A percentile compares a stretch with the other conserved stretches of the same genome.
Conservation (phyloP, 2,888 invertebrate genomes). For the Eupithecia subumbrata region DNA sequence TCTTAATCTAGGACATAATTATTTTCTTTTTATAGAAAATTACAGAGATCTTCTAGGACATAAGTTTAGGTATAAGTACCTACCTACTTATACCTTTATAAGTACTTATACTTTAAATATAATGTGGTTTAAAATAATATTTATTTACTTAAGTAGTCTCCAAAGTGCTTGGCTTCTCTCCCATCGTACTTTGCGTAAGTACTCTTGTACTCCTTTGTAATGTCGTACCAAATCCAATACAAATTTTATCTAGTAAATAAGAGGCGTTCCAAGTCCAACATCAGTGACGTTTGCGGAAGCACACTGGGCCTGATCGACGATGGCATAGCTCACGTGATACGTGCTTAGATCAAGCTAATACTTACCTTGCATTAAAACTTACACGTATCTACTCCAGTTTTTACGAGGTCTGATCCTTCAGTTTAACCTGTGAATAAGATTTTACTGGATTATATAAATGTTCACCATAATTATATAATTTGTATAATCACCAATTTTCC, state of each 20-base stretch:
- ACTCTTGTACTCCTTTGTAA: not conserved
- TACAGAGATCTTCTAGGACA: too few species aligned
- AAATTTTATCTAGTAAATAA: not conserved
- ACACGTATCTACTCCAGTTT: not conserved
- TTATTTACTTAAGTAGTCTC: too few species aligned
- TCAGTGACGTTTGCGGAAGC: constrained; percentile 31
- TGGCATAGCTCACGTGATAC: not conserved
- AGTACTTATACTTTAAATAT: too few species aligned
- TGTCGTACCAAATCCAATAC: not conserved
- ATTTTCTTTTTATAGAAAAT: too few species aligned
- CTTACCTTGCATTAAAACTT: not conserved
- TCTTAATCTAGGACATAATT: too few species aligned
- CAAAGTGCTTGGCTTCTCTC: not conserved
- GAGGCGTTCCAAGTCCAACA: not conserved
- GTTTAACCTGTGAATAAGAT: not conserved
- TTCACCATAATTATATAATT: not conserved
- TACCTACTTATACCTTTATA: too few species aligned
- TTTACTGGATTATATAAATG: too few species aligned
- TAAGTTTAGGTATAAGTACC: too few species aligned
- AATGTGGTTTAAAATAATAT: too few species aligned
- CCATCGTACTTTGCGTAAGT: not conserved
- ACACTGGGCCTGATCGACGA: constrained; percentile 6
- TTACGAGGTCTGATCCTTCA: not conserved
- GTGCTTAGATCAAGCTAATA: not conserved
- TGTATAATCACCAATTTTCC: not conserved